phyloP scores from a whole-genome alignment of 1,140 invertebrate genomes.

The Philotrypesis tridentata region DNA sequence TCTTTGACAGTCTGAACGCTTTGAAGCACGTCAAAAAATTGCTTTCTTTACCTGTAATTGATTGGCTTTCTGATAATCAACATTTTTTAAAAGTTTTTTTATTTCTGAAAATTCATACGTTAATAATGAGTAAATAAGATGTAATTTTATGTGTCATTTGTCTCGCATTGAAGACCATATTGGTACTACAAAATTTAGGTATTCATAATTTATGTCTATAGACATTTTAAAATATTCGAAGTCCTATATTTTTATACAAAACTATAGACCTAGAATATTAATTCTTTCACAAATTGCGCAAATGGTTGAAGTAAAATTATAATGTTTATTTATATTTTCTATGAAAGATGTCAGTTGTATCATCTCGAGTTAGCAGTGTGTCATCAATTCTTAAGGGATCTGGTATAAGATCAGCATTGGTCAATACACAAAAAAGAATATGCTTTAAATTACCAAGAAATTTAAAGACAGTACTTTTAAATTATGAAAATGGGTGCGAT shows the following conservation, averaged over 20 bases:
- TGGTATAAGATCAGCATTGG: conserved; percentile 57
- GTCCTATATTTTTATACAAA: too few relatives aligned
- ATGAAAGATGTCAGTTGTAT: conserved; percentile 69
- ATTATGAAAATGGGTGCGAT: conserved; percentile 59
- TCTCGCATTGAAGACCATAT: conserved; percentile 19
- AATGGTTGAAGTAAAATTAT: background rate
- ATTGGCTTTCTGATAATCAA: too few relatives aligned
- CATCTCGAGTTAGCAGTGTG: conserved; percentile 65
- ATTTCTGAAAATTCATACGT: background rate
- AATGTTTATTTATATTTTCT: conserved; percentile 14
- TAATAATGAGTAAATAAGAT: background rate
- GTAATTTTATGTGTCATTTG: background rate
- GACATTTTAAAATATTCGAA: too few relatives aligned
- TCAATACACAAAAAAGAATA: conserved; percentile 59
- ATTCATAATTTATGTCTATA: background rate
- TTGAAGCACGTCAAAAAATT: background rate
- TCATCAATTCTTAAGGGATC: conserved; percentile 67
- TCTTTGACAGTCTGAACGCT: background rate
- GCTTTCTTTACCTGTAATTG: background rate
- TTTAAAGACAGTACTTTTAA: conserved; percentile 62
- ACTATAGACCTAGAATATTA: too few relatives aligned
- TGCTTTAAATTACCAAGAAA: conserved; percentile 66
- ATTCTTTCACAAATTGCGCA: background rate
- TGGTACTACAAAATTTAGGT: conserved; percentile 5
- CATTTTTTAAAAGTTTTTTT: background rate